Conservation (phyloP, 2,888 invertebrate genomes). For the Dynastes hyllus region DNA sequence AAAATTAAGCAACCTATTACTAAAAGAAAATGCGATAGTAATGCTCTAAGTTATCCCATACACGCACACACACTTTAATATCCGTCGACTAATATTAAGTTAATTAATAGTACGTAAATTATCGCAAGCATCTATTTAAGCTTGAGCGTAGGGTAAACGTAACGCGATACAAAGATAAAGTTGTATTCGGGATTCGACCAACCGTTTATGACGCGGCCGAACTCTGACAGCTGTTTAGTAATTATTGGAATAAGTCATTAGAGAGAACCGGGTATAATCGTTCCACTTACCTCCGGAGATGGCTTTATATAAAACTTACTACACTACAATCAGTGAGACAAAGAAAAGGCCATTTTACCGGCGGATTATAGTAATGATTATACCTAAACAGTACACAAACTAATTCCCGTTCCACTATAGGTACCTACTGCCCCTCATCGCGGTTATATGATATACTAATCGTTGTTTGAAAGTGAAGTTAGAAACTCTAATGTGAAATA, state of each 20-base stretch:
- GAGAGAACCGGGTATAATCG: slow-evolving; percentile 20
- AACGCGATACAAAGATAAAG: not conserved
- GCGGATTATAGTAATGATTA: slow-evolving; percentile 1
- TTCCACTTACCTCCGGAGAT: slow-evolving; percentile 13
- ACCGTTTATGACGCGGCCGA: slow-evolving; percentile 2
- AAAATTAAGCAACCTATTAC: too few species aligned
- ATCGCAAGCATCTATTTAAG: not conserved
- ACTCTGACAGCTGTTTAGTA: slow-evolving; percentile 14
- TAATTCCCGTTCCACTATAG: too few species aligned
- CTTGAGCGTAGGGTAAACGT: not conserved
- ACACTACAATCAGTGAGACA: not conserved
- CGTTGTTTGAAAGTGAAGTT: too few species aligned
- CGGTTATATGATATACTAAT: too few species aligned
- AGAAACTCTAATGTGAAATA: too few species aligned
- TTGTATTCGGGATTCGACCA: not conserved
- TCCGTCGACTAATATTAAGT: too few species aligned
- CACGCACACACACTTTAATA: too few species aligned
- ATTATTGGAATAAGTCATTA: slow-evolving; percentile 25
- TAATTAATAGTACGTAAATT: too few species aligned
- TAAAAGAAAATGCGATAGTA: too few species aligned
- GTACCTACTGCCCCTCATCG: too few species aligned
- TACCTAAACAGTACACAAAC: not conserved
- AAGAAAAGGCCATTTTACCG: not conserved
- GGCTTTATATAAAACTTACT: slow-evolving; percentile 8
- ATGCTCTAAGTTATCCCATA: too few species aligned